A percentile compares a stretch with the other conserved stretches of the same genome.
phyloP scores from a whole-genome alignment of 2,888 invertebrate genomes.

The Cyclophora punctaria region DNA sequence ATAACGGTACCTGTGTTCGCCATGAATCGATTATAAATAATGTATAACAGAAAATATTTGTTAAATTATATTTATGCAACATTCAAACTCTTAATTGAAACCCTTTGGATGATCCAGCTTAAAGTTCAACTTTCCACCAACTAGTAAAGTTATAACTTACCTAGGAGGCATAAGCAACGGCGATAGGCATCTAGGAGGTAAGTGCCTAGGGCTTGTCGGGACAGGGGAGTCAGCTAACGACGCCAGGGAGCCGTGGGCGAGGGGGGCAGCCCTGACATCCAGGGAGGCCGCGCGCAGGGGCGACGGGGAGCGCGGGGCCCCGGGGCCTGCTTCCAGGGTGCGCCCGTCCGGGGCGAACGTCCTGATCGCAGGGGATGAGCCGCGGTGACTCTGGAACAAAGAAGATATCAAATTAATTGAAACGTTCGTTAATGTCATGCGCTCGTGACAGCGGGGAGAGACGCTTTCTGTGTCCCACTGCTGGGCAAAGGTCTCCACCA shows the following conservation, averaged over 20 bases:
- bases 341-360: conserved; percentile 89
- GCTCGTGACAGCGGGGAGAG: too few species aligned
- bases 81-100: too few species aligned
- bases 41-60: too few species aligned
- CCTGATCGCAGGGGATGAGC: conserved; percentile 88
- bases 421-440: too few species aligned
- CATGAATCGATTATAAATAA: too few species aligned
- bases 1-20: too few species aligned
- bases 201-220: conserved; percentile 59
- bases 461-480: too few species aligned
- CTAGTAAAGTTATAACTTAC: conserved; percentile 22
- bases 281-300: conserved; percentile 86
- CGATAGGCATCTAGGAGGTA: conserved; percentile 79
- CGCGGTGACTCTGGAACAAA: conserved; percentile 78
- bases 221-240: conserved; percentile 75
- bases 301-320: conserved; percentile 83
- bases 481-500: too few species aligned
- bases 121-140: too few species aligned
- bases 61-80: too few species aligned
- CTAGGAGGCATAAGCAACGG: conserved; percentile 86
- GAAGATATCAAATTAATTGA: too few species aligned
- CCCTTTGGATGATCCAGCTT: too few species aligned
- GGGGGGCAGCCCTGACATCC: conserved; percentile 82
- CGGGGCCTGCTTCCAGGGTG: conserved; percentile 70
- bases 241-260: conserved; percentile 82